These are phyloP conservation scores for Pampus argenteus DNA, from an alignment of 2,797 vertebrate genomes.

Conservation along the genomic window DNA sequence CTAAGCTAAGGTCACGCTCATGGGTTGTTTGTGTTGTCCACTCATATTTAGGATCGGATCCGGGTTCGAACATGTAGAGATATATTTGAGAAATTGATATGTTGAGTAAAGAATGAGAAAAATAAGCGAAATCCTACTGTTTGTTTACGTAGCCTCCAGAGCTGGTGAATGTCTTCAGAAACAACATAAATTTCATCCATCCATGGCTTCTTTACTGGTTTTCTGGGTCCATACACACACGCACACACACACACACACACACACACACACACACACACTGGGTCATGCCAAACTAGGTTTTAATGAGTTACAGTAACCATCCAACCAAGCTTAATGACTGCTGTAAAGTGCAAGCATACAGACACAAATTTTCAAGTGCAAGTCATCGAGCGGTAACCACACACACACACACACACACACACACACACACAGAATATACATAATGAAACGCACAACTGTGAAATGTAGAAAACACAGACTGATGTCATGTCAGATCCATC, in stretches of 20 bases:
- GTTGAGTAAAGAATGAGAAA: too few species aligned
- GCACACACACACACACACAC: slow-evolving; percentile 8
- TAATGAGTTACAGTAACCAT: slow-evolving; percentile 66
- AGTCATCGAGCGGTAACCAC: background rate
- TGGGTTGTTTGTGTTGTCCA: too few species aligned
- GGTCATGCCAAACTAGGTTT: slow-evolving; percentile 45
- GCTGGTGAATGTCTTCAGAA: too few species aligned
- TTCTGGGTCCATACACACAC: slow-evolving; percentile 46
- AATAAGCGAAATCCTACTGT: too few species aligned
- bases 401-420: slow-evolving; percentile 1
- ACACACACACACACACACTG: slow-evolving; percentile 30
- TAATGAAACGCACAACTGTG: slow-evolving; percentile 8
- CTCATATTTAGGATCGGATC: too few species aligned
- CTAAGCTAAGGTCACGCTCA: too few species aligned
- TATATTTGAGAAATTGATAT: too few species aligned
- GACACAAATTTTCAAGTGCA: slow-evolving; percentile 14
- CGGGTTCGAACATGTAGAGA: too few species aligned
- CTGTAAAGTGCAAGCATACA: slow-evolving; percentile 24
- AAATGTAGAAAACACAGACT: background rate
- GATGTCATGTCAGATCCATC: slow-evolving; percentile 36
- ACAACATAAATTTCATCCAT: slow-evolving; percentile 5
- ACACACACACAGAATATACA: background rate
- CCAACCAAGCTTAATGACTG: slow-evolving; percentile 53
- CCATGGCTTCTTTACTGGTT: slow-evolving; percentile 19
- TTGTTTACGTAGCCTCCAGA: too few species aligned